A percentile compares a stretch with the other conserved stretches of the same genome.
Conservation (phyloP, 2,888 invertebrate species). For the Mesorhabditis belari region DNA sequence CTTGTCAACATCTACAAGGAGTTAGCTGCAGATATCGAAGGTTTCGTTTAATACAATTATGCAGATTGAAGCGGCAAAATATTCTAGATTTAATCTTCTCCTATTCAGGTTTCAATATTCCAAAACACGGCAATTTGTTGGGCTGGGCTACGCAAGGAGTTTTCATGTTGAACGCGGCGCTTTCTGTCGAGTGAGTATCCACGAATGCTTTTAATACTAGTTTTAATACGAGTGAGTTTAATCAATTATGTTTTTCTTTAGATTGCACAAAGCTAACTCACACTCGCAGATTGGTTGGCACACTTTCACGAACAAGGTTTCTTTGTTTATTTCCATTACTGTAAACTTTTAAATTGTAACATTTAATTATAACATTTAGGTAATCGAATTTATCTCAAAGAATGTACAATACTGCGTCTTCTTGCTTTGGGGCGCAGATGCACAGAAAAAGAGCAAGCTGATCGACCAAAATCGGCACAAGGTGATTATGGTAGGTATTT, state of each 20-base stretch:
- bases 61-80: no score
- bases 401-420: slow-evolving; percentile 55
- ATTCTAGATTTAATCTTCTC: not conserved
- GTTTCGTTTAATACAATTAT: slow-evolving; percentile 54
- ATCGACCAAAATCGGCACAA: slow-evolving; percentile 55
- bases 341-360: slow-evolving; percentile 43
- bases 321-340: no score
- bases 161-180: slow-evolving; percentile 50
- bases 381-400: slow-evolving; percentile 19
- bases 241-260: slow-evolving; percentile 12
- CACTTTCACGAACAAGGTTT: slow-evolving; percentile 62
- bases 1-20: slow-evolving; percentile 57
- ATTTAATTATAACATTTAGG: slow-evolving; percentile 2
- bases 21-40: slow-evolving; percentile 58
- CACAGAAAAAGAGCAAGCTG: slow-evolving; percentile 57
- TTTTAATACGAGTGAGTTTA: no score
- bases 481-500: slow-evolving; percentile 48
- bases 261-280: slow-evolving; percentile 61
- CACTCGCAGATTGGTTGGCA: slow-evolving; percentile 65
- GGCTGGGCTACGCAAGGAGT: slow-evolving; percentile 64
- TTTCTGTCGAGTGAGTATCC: slow-evolving; percentile 48
- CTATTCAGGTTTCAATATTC: slow-evolving; percentile 32
- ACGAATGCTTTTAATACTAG: no score
- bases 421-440: slow-evolving; percentile 63
- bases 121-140: slow-evolving; percentile 61